Evolutionary conservation across 2,113 vertebrate genomes (phyloP), one percentile per base, ranked within the genome.

Genomic region (Eretmochelys imbricata): DNA sequence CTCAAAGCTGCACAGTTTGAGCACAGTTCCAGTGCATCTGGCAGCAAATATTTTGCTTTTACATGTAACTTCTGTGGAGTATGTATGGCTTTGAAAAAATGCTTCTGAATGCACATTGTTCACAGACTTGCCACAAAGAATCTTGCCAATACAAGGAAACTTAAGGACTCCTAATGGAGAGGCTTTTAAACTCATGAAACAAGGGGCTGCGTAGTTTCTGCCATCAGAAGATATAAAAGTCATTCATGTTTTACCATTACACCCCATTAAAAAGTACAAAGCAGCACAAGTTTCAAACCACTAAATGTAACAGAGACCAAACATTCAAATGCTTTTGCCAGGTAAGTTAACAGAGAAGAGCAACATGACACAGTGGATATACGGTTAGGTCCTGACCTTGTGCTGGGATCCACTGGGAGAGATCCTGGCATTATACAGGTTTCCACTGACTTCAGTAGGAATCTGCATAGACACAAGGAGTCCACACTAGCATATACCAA

Each of bases 101-200:
- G 53, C 48, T 91, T 85, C 82, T 95, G 91, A 97, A 97, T 79
- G 93, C 80, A 89, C 50, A 84, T 9, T n/a, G 81, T 89, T 97
- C 96, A 94, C 53, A 94, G 85, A 79, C 79, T 46, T 31, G 27
- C 72, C 80, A 92, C 31, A 92, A 93, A 95, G 48, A 87, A 20
- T 89, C 35, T 48, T 82, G 57, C 31, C 49, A 84, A 38, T n/a
- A 8, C 5, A 87, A 78, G 72, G 94, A 97, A 95, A 83, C 65
- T 42, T 75, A 94, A 94, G 59, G 85, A 49, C 27, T 94, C 49
- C 84, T 91, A 38, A 89, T 96, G 95, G 55, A 96, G 91, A 92
- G 35, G 55, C 72, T 96, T 97, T 97, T 69, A 91, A 92, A 92
- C 49, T 95, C 76, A 89, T 50, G 93, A 87, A 97, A 76, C 5